Percentiles rank a stretch among this genome's conserved stretches.
These are phyloP conservation scores for Chondrilla cf. caribensis DNA, from an alignment of 37 sponge, comb jelly and placozoan species.

Conservation along the genomic window DNA sequence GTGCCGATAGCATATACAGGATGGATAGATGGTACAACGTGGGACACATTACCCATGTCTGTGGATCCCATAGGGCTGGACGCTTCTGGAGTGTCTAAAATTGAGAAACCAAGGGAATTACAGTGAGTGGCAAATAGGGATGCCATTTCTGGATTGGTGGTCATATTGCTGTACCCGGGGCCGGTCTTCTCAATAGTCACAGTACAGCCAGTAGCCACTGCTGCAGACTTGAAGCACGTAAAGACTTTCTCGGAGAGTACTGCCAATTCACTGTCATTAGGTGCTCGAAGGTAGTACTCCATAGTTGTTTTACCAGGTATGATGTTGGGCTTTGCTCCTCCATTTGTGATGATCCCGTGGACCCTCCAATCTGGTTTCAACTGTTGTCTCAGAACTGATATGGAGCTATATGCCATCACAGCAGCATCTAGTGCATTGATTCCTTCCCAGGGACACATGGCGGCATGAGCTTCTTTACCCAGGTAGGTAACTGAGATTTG, in stretches of 20 bases:
- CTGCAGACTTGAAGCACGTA: slow-evolving; percentile 66
- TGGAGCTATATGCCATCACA: slow-evolving; percentile 78
- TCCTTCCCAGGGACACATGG: slow-evolving; percentile 77
- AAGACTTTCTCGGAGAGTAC: slow-evolving; percentile 38
- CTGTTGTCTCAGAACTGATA: slow-evolving; percentile 86
- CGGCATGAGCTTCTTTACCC: slow-evolving; percentile 46
- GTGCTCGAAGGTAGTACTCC: slow-evolving; percentile 58
- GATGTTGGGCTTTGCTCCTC: slow-evolving; percentile 81
- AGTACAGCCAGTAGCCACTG: slow-evolving; percentile 70
- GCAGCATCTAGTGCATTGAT: slow-evolving; percentile 94
- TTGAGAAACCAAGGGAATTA: slow-evolving; percentile 19
- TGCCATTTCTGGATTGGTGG: slow-evolving; percentile 45
- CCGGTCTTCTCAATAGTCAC: slow-evolving; percentile 36
- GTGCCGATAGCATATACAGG: slow-evolving; percentile 69
- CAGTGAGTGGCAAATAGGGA: slow-evolving; percentile 44
- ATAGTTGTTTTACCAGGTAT: slow-evolving; percentile 64
- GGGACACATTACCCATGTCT: slow-evolving; percentile 92
- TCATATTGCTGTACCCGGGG: slow-evolving; percentile 40
- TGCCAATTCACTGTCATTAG: slow-evolving; percentile 47
- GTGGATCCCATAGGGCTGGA: slow-evolving; percentile 55
- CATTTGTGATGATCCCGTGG: slow-evolving; percentile 80
- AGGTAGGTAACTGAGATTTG: slow-evolving; percentile 28
- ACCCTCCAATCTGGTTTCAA: slow-evolving; percentile 84
- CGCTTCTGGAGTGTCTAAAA: not conserved
- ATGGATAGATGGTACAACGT: slow-evolving; percentile 79